Conservation (phyloP, 2,113 vertebrate genomes). For the Nestor notabilis region DNA sequence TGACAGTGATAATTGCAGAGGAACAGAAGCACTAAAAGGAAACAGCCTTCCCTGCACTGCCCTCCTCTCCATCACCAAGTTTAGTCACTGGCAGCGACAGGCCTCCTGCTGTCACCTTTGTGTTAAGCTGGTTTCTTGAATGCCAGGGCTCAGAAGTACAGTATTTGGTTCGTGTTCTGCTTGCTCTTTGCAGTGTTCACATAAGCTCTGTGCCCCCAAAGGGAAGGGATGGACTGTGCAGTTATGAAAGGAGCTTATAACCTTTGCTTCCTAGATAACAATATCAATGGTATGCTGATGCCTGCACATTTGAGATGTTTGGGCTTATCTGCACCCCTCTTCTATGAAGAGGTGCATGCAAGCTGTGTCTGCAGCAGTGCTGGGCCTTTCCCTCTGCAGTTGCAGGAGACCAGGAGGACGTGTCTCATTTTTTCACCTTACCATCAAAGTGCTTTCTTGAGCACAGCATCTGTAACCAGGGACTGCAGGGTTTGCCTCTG, state of each 20-base stretch:
- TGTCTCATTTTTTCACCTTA: not conserved
- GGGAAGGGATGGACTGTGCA: not conserved
- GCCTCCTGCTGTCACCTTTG: not conserved
- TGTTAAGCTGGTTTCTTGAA: not conserved
- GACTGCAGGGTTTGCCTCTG: not conserved
- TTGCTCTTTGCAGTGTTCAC: accelerated
- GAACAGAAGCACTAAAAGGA: not conserved
- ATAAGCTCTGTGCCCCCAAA: not conserved
- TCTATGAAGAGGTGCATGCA: not conserved
- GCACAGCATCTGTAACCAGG: not conserved
- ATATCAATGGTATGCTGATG: not conserved
- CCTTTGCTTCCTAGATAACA: conserved; percentile 9
- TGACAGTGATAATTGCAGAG: not conserved
- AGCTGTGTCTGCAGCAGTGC: not conserved
- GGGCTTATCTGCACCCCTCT: not conserved
- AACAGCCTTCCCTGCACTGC: not conserved
- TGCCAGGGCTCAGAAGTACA: not conserved
- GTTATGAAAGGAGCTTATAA: not conserved
- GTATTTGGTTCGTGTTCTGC: not conserved
- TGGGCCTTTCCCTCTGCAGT: not conserved
- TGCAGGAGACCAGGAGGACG: not conserved
- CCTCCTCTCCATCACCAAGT: not conserved
- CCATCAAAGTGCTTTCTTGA: not conserved
- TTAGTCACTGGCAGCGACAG: not conserved
- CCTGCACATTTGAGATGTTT: not conserved